Percentiles rank a stretch among this genome's conserved stretches.
Evolutionary conservation across 2,888 invertebrate species (phyloP).

Genomic region (Shargacucullia verbasci): DNA sequence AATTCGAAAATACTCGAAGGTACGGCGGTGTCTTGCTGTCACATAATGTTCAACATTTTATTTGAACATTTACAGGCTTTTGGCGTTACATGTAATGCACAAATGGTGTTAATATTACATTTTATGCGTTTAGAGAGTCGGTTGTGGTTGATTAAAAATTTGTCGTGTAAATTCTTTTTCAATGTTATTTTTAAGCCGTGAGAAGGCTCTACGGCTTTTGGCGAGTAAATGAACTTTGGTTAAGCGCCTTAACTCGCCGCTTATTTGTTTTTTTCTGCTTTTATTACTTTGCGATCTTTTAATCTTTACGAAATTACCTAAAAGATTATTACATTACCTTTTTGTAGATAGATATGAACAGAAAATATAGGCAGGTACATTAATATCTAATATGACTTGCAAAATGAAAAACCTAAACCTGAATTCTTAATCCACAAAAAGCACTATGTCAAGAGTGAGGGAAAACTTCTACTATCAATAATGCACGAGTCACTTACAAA

Average conservation of each 20-base stretch:
- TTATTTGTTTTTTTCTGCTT: constrained; percentile 50
- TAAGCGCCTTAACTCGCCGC: constrained; percentile 42
- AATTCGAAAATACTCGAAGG: constrained; percentile 69
- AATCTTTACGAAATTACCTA: constrained; percentile 32
- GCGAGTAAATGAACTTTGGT: constrained; percentile 46
- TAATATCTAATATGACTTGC: no score
- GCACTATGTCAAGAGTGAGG: constrained; percentile 51
- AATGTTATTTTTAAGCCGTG: constrained; percentile 60
- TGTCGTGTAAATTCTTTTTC: constrained; percentile 66
- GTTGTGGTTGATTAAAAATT: constrained; percentile 78
- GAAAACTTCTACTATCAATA: constrained; percentile 69
- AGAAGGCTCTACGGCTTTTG: constrained; percentile 57
- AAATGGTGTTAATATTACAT: constrained; percentile 83
- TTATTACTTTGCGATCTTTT: constrained; percentile 54
- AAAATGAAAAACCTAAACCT: background rate
- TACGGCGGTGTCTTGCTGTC: constrained; percentile 74
- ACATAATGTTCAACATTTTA: constrained; percentile 81
- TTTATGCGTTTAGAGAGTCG: constrained; percentile 76
- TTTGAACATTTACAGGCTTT: constrained; percentile 75
- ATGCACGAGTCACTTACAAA: constrained; percentile 74
- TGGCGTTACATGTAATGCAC: constrained; percentile 78
- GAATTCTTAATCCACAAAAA: constrained; percentile 48
- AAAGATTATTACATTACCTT: constrained; percentile 34
- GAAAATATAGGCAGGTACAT: background rate
- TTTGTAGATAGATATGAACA: constrained; percentile 1